Evolutionary conservation across 2,797 vertebrate species (phyloP).

Genomic region (Anniella stebbinsi): DNA sequence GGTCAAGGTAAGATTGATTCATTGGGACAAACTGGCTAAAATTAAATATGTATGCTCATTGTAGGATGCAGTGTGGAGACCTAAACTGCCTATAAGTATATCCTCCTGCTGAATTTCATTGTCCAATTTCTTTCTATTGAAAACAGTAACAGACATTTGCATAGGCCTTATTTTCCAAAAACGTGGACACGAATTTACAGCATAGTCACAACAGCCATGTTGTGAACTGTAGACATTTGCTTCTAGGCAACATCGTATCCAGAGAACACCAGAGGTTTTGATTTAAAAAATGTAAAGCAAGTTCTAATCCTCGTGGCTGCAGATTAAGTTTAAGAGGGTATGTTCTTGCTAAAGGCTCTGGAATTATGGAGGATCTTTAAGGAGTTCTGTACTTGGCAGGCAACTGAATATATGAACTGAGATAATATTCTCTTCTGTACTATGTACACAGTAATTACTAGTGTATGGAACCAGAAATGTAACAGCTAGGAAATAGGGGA

Average conservation of each 20-base stretch:
- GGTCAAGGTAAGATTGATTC: neutral
- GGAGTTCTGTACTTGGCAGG: neutral
- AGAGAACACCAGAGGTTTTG: neutral
- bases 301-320: too few species aligned
- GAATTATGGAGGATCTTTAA: neutral
- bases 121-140: neutral
- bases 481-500: neutral
- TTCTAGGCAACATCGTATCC: neutral
- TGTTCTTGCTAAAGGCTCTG: neutral
- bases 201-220: neutral
- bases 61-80: slow-evolving; percentile 1
- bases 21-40: slow-evolving; percentile 11
- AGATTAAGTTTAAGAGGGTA: too few species aligned
- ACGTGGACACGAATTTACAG: neutral
- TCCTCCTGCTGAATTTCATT: neutral
- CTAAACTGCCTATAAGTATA: neutral
- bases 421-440: neutral
- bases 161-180: neutral
- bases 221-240: neutral
- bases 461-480: neutral
- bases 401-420: neutral
- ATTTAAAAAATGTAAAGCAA: neutral
- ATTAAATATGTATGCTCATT: neutral
- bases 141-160: neutral
- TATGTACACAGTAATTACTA: neutral